These are phyloP conservation scores for Stratiomys singularior DNA, from an alignment of 2,888 invertebrate species.

Conservation along the genomic window DNA sequence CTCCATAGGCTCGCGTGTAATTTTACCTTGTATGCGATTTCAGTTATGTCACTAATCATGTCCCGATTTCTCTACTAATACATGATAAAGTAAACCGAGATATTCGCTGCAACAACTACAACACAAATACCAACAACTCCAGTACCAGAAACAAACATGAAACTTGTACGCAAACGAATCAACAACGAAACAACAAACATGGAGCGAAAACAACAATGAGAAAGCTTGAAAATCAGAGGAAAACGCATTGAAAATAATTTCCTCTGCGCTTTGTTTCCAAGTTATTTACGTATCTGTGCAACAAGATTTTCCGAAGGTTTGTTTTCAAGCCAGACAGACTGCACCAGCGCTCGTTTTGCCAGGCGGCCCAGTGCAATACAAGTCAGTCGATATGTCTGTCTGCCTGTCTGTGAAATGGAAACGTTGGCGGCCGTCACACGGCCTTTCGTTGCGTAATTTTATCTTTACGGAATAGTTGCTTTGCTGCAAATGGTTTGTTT, in stretches of 20 bases:
- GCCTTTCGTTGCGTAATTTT: constrained; percentile 47
- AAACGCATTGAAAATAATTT: constrained; percentile 36
- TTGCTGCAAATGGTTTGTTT: constrained; percentile 31
- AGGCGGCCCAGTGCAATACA: not conserved
- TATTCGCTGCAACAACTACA: not conserved
- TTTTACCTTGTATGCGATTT: constrained; percentile 42
- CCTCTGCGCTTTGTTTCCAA: not conserved
- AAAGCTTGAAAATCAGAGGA: constrained; percentile 18
- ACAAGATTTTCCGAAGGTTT: constrained; percentile 42
- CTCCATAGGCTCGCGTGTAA: constrained; percentile 13
- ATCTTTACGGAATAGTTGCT: constrained; percentile 39
- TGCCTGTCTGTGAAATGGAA: constrained; percentile 38
- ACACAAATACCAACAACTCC: constrained; percentile 1
- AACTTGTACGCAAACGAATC: not conserved
- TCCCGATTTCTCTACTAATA: constrained; percentile 42
- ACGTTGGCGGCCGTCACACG: constrained; percentile 41
- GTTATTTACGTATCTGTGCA: not conserved
- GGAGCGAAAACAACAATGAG: not conserved
- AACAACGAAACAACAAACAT: constrained; percentile 3
- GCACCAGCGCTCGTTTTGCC: not conserved
- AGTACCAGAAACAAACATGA: constrained; percentile 10
- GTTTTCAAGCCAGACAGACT: constrained; percentile 33
- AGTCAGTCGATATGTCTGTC: constrained; percentile 2
- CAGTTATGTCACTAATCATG: constrained; percentile 43
- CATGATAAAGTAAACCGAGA: constrained; percentile 27